These are phyloP conservation scores for Apamea anceps DNA, from an alignment of 2,888 invertebrate species.

Conservation along the genomic window DNA sequence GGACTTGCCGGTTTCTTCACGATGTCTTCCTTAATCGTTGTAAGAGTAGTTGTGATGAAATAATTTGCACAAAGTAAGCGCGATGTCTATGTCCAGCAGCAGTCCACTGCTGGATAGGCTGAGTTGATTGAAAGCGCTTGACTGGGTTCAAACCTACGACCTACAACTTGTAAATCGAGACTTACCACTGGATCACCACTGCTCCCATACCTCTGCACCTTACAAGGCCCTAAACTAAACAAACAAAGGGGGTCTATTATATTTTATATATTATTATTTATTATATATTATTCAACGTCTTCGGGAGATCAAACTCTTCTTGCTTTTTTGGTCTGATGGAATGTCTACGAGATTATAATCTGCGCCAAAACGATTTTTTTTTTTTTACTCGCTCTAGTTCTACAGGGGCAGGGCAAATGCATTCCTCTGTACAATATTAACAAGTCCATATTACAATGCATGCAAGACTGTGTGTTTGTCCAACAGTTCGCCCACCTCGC, in stretches of 20 bases:
- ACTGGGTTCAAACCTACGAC: too few relatives aligned
- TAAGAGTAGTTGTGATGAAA: too few relatives aligned
- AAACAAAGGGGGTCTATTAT: neutral
- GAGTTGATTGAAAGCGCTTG: too few relatives aligned
- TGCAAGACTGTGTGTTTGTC: neutral
- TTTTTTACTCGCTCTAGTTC: neutral
- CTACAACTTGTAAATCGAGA: too few relatives aligned
- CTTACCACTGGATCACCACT: too few relatives aligned
- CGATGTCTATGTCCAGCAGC: too few relatives aligned
- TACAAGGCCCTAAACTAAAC: neutral
- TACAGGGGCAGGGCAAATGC: neutral
- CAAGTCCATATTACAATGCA: neutral
- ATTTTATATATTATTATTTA: too few relatives aligned
- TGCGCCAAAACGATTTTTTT: neutral
- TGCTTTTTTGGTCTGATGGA: neutral
- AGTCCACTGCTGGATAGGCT: too few relatives aligned
- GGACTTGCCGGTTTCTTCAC: neutral
- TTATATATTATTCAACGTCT: constrained; percentile 9
- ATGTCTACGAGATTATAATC: neutral
- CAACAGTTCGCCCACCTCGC: neutral
- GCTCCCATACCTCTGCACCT: too few relatives aligned
- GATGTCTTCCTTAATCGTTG: neutral
- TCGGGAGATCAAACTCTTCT: neutral
- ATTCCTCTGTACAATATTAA: neutral
- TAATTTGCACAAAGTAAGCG: neutral